Base-by-base conservation (phyloP, 2,888 invertebrate species). In the Agonopterix alstromeriana region DNA sequence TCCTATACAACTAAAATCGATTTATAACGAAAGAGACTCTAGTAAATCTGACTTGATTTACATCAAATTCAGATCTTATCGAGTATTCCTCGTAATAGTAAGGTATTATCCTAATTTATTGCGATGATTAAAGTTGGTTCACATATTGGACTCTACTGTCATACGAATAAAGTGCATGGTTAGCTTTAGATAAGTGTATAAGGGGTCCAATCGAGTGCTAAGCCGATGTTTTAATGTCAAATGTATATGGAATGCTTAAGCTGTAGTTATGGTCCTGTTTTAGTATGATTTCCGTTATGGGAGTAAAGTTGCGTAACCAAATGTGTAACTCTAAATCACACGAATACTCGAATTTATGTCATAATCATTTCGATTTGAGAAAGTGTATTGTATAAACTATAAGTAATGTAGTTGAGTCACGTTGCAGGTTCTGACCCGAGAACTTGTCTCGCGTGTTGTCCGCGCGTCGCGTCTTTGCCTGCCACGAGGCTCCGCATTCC, bases 1-100 rank as follows among this genome's bases (percentile, higher is more conserved):
- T 27, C 7, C 27, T 27, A 27, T 27, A 5, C 27, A 3, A 27
- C 27, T 27, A 27, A 27, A 27, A 27, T 27, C 27, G 27, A 27
- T 43, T 43, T 10, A 17, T n/a, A 43, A 35, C 9, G 10, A 36
- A 12, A 38, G 11, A 48, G 36, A 42, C 45, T 45, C 3, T 36
- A 42, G 45, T 46, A 66, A 73, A 70, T 70, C 68, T 59, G 61
- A 60, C 63, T 61, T 69, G 70, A 70, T 73, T 71, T 70, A 73
- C 65, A 61, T 54, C 50, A 56, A 57, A 55, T 55, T 49, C 48
- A 55, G 51, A 52, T 50, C 38, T 45, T 50, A 50, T 52, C 49
- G 46, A 10, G 35, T 36, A 35, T n/a, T 36, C 14, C 17, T 3
- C 27, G 38, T 40, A 35, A 47, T 43, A 48, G 51, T 52, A 45